Conservation (phyloP, 2,113 vertebrate genomes). For the Ondatra zibethicus region DNA sequence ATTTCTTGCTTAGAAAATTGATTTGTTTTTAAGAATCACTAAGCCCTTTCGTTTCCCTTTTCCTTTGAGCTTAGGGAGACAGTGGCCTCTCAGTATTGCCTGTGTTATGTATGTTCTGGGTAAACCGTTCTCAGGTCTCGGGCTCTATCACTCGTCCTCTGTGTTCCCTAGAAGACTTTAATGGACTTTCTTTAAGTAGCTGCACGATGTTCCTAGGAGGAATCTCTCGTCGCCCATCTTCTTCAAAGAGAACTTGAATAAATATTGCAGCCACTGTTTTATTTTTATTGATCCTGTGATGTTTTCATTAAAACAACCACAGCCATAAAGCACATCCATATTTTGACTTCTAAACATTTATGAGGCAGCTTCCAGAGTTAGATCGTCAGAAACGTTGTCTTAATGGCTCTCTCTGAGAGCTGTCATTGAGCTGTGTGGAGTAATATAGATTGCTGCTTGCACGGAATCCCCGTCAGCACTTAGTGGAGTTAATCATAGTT, state of each 20-base stretch:
- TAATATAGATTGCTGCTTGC: background rate
- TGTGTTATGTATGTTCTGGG: constrained; percentile 2
- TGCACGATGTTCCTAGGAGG: background rate
- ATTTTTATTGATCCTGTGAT: constrained; percentile 53
- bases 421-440: background rate
- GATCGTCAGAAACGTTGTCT: constrained; percentile 1
- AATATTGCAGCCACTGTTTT: constrained; percentile 56
- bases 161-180: constrained; percentile 38
- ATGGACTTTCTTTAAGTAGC: constrained; percentile 25
- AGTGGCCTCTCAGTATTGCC: background rate
- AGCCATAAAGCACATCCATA: background rate
- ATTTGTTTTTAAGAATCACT: constrained; percentile 31
- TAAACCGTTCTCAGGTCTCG: background rate
- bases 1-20: constrained; percentile 1
- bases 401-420: background rate
- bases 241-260: constrained; percentile 40
- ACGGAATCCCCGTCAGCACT: background rate
- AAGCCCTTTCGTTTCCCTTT: constrained; percentile 14
- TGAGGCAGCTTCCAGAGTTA: constrained; percentile 28
- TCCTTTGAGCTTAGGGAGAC: background rate
- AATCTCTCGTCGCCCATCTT: constrained; percentile 52
- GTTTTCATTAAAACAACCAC: constrained; percentile 45
- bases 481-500: background rate
- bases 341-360: constrained; percentile 28
- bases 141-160: background rate